phyloP scores from a whole-genome alignment of 2,113 vertebrate genomes.

The Podilymbus podiceps region DNA sequence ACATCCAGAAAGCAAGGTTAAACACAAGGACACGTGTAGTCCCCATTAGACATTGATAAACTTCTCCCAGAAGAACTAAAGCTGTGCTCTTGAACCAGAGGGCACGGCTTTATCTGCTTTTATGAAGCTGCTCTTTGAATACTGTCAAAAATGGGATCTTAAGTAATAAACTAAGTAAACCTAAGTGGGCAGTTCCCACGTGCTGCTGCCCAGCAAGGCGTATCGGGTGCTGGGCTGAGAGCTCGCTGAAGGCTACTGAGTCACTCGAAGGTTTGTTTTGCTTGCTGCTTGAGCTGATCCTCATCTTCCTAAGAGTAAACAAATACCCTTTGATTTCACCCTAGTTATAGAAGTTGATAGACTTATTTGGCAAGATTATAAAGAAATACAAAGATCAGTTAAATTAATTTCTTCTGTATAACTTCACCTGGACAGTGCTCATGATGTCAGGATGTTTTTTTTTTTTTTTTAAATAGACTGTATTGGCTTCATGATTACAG shows the following conservation, averaged over 20 bases:
- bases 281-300: not conserved
- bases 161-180: not conserved
- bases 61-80: not conserved
- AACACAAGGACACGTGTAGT: not conserved
- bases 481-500: not conserved
- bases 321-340: not conserved
- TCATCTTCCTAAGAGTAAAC: not conserved
- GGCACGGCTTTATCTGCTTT: not conserved
- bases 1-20: not conserved
- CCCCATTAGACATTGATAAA: not conserved
- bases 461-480: not conserved
- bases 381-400: not conserved
- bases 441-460: not conserved
- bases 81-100: not conserved
- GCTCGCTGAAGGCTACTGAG: not conserved
- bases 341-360: not conserved
- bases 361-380: not conserved
- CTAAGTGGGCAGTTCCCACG: not conserved
- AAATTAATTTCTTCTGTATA: not conserved
- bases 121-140: not conserved
- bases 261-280: not conserved
- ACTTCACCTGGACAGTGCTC: not conserved
- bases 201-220: not conserved
- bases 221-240: not conserved
- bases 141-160: conserved; percentile 18